Base-by-base conservation (phyloP, 2,888 invertebrate species). In the Heliconius hortense region DNA sequence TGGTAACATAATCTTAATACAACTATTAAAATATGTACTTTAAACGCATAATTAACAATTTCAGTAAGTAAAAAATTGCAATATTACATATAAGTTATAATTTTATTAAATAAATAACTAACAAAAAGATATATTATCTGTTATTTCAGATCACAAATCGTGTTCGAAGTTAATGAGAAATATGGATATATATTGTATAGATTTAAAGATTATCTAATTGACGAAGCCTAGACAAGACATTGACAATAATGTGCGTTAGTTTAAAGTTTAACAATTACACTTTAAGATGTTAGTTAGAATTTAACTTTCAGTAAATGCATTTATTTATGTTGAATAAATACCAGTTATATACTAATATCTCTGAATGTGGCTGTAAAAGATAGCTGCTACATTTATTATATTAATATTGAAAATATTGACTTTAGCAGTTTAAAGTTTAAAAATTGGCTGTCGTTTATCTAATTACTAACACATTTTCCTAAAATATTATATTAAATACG, bases 151-250 rank as follows among this genome's bases (percentile, higher is more conserved):
- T 56, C 31, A 28, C 8, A 68, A 28, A 53, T 68, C n/a, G 1
- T 69, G 11, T 31, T 69, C 31, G 28, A 56, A 53, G 68, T 53
- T 68, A 68, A 28, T 68, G 21, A 35, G 64, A 64, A 35, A 64
- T 31, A 13, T 64, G 11, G 10, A 31, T 26, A 28, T 15, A 60
- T 18, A 60, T 13, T 60, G 26, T 28, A 62, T 62, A 66, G 13
- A 56, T 48, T 21, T 53, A 28, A n/a, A 31, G 15, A 28, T 35
- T 67, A 67, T 18, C 18, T 60, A 68, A 68, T 48, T 24, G 67
- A 73, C n/a, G 24, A 68, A 67, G 60, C 59, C 24, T 48, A 73
- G 39, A 73, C 59, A 67, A 67, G 59, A 73, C n/a, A 73, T 66
- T 31, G 31, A 73, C 56, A 39, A 59, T 59, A 67, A 59, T 73